Evolutionary conservation across 2,113 vertebrate genomes (phyloP).

Genomic region (Climacteris rufus): DNA sequence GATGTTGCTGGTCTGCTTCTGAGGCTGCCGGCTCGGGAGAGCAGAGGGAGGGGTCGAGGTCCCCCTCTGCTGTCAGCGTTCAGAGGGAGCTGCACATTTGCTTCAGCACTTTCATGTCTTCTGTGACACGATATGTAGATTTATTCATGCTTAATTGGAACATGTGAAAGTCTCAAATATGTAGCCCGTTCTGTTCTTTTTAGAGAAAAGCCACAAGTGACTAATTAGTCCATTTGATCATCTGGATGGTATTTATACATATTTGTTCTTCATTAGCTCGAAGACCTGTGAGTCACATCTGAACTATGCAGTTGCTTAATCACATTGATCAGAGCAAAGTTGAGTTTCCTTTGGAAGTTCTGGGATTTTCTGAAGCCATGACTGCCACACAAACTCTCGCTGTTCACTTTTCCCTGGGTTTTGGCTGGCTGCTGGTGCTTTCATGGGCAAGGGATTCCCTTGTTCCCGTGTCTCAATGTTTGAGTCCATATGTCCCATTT

Average conservation of each 20-base stretch:
- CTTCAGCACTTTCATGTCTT: neutral
- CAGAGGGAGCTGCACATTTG: fast-evolving
- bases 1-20: neutral
- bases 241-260: constrained; percentile 69
- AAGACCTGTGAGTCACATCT: constrained; percentile 63
- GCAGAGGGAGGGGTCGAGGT: neutral
- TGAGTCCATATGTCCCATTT: neutral
- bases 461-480: fast-evolving
- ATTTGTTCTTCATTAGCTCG: constrained; percentile 73
- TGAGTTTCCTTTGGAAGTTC: constrained; percentile 1
- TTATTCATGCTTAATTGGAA: constrained; percentile 50
- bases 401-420: neutral
- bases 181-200: constrained; percentile 59
- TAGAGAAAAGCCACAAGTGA: constrained; percentile 64
- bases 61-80: fast-evolving
- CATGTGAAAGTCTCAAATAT: constrained; percentile 47
- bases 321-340: constrained; percentile 43
- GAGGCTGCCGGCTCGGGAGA: fast-evolving
- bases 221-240: constrained; percentile 76
- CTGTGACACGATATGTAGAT: neutral
- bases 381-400: neutral
- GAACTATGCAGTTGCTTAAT: constrained; percentile 61
- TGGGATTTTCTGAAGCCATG: neutral
- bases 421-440: neutral
- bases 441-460: neutral